Conservation (phyloP, 1,140 invertebrate species). For the Nilaparvata lugens region DNA sequence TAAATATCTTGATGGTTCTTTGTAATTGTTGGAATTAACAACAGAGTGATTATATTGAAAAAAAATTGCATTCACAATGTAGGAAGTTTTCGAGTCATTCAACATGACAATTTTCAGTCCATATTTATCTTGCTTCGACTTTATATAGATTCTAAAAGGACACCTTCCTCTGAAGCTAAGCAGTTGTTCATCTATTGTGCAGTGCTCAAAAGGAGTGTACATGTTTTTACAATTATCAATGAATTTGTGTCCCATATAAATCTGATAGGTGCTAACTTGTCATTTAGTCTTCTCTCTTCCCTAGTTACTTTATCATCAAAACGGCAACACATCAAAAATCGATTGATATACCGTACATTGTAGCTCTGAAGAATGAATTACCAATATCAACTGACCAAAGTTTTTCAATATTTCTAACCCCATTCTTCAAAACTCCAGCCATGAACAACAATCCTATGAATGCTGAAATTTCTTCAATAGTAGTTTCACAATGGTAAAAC, state of each 20-base stretch:
- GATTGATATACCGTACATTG: no score
- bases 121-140: conserved; percentile 27
- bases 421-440: no score
- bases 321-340: neutral
- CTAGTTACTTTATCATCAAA: conserved; percentile 20
- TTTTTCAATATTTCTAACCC: no score
- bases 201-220: conserved; percentile 11
- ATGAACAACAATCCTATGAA: no score
- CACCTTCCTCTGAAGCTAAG: conserved; percentile 28
- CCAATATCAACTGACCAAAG: no score
- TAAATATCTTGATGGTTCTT: no score
- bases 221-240: conserved; percentile 14
- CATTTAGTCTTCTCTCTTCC: conserved; percentile 5
- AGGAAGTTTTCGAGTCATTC: conserved; percentile 15
- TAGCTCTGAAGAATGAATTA: no score
- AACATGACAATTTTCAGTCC: conserved; percentile 22
- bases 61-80: conserved; percentile 20
- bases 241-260: conserved; percentile 19
- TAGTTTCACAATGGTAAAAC: no score
- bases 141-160: conserved; percentile 31
- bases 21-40: no score
- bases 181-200: conserved; percentile 26
- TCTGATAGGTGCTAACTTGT: conserved; percentile 18
- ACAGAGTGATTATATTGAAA: no score
- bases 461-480: no score